Base-by-base conservation (phyloP, 2,113 vertebrate genomes). In the Rhodinocichla rosea region DNA sequence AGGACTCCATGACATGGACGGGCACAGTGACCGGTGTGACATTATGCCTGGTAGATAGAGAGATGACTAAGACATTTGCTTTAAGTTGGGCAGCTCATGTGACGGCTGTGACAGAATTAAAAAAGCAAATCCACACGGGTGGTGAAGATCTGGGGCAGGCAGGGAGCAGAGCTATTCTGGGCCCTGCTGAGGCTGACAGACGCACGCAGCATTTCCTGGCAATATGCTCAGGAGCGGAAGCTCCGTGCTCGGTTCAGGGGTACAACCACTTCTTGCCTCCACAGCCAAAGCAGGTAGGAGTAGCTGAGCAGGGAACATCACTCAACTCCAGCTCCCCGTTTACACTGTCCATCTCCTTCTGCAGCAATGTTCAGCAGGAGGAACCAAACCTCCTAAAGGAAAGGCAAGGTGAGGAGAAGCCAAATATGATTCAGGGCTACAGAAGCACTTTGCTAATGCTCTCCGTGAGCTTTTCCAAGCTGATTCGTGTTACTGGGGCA, bases 251-350 rank as follows among this genome's bases (percentile, higher is more conserved):
- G 1, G 17, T 23, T 57, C 50, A 44, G 55, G 37, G n/a, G 35
- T 32, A 13, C 33, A 67, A 50, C 11, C 47, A 28, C 47, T 50
- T 63, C 57, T 78, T 79, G 53, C n/a, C n/a, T 42, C 35, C 56
- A 4, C 6, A 49, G 52, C 33, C 35, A 57, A 33, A 11, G 13
- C n/a, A 59, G 75, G 50, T 32, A 42, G 71, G 71, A 90, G 28
- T 39, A 32, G 55, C 55, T 0, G 5, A 47, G 47, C 1, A 2
- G 39, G 57, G 22, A 81, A 47, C 0, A 2, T 17, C 45, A 37
- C 60, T 20, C 40, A 15, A 5, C 0, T 0, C 0, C 32, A 88
- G 39, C 33, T 83, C 32, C 21, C 13, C 0, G 0, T 40, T 59
- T 56, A 45, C 13, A 17, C 0, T 2, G 63, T 73, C 49, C 49